Percentiles rank a stretch among this genome's conserved stretches.
Evolutionary conservation across 2,888 invertebrate species (phyloP).

Genomic region (Syrista parreyssii): DNA sequence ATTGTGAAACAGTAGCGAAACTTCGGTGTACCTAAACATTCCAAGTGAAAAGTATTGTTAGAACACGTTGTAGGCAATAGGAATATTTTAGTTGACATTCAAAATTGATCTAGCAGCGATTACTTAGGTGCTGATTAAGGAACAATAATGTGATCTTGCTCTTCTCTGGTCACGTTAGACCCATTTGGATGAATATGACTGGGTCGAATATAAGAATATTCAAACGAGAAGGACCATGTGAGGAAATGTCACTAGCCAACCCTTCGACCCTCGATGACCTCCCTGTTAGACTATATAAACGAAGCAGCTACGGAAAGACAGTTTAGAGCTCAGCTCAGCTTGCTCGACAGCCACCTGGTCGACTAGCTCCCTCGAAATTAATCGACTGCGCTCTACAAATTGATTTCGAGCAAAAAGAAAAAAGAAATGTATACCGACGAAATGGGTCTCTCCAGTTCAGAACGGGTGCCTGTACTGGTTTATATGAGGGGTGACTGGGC

Average conservation of each 20-base stretch:
- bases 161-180: too few species aligned
- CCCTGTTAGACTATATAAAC: constrained; percentile 5
- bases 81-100: too few species aligned
- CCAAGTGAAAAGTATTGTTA: neutral
- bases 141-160: too few species aligned
- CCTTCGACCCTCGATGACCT: constrained; percentile 22
- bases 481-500: constrained; percentile 11
- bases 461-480: constrained; percentile 26
- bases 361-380: constrained; percentile 42
- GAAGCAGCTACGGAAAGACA: neutral
- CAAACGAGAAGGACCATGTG: constrained; percentile 10
- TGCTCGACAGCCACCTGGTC: constrained; percentile 38
- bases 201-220: too few species aligned
- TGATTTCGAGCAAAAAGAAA: constrained; percentile 52
- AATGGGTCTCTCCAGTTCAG: constrained; percentile 34
- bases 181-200: too few species aligned
- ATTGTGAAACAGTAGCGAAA: neutral
- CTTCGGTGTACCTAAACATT: neutral
- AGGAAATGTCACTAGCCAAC: constrained; percentile 12
- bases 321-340: neutral
- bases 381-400: constrained; percentile 54
- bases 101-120: too few species aligned
- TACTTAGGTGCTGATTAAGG: too few species aligned
- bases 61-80: neutral
- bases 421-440: constrained; percentile 13